Conservation (phyloP, 1,140 invertebrate species). For the Orius insidiosus region DNA sequence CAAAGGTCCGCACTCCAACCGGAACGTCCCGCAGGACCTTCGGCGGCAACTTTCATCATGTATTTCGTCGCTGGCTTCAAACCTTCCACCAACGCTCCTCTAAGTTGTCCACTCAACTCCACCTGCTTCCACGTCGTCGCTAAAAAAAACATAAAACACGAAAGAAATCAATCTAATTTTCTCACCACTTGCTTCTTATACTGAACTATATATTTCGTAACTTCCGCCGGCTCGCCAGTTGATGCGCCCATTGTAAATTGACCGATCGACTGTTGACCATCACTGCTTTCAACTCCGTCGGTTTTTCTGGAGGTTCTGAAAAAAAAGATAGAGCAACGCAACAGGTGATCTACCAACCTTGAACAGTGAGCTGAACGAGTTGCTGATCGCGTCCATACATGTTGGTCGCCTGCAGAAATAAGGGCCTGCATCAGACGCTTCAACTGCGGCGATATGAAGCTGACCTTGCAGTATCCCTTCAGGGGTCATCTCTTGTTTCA, state of each 20-base stretch:
- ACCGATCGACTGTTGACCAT: constrained; percentile 51
- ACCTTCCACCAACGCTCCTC: constrained; percentile 44
- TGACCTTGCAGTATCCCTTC: constrained; percentile 51
- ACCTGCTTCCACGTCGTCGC: constrained; percentile 45
- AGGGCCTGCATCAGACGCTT: constrained; percentile 54
- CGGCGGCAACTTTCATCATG: constrained; percentile 51
- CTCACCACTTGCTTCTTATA: constrained; percentile 31
- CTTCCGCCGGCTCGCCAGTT: constrained; percentile 43
- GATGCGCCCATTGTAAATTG: constrained; percentile 59
- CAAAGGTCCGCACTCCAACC: constrained; percentile 46
- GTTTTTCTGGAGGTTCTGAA: constrained; percentile 52
- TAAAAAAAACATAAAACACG: constrained; percentile 14
- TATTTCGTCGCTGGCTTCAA: constrained; percentile 64
- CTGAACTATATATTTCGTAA: constrained; percentile 56
- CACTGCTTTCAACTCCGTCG: constrained; percentile 44
- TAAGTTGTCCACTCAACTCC: constrained; percentile 40
- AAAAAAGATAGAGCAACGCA: no score
- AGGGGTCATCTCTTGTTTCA: constrained; percentile 47
- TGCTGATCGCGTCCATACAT: constrained; percentile 67
- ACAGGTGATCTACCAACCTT: no score
- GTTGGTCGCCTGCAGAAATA: constrained; percentile 72
- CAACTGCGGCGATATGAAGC: constrained; percentile 50
- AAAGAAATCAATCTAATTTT: not conserved
- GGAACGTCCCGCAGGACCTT: constrained; percentile 56
- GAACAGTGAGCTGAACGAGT: constrained; percentile 58